These are phyloP conservation scores for Linnaemya vulpina DNA, from an alignment of 2,888 invertebrate genomes.

Conservation along the genomic window DNA sequence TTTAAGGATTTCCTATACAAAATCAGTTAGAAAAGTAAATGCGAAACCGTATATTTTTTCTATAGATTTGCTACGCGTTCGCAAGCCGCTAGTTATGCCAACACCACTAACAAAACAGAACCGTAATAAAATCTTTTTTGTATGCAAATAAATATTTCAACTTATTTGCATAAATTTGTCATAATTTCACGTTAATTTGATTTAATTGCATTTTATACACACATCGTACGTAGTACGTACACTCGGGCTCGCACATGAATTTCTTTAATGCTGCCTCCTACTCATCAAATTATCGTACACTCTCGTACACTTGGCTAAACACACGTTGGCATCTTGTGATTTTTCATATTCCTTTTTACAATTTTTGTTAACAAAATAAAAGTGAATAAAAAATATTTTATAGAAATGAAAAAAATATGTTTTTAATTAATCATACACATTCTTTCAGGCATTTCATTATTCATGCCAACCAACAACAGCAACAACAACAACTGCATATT, in stretches of 20 bases:
- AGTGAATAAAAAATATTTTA: no score
- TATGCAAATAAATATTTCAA: not conserved
- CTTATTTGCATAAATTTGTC: conserved; percentile 81
- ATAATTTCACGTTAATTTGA: conserved; percentile 81
- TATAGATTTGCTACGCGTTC: not conserved
- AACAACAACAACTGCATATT: conserved; percentile 14
- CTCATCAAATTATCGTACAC: conserved; percentile 16
- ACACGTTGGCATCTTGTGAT: conserved; percentile 46
- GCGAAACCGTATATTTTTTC: not conserved
- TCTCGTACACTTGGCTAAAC: conserved; percentile 50
- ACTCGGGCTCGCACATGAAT: conserved; percentile 18
- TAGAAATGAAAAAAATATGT: conserved; percentile 17
- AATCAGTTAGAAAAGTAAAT: no score
- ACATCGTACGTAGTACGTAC: conserved; percentile 45
- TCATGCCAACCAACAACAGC: not conserved
- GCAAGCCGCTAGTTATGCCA: not conserved
- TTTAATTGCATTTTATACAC: conserved; percentile 78
- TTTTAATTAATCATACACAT: conserved; percentile 58
- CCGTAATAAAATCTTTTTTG: not conserved
- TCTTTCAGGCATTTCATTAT: conserved; percentile 31
- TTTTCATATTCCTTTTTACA: conserved; percentile 26
- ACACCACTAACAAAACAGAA: not conserved
- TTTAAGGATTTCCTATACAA: no score
- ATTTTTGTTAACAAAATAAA: not conserved
- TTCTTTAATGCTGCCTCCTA: conserved; percentile 28